Base-by-base conservation (phyloP, 1,140 invertebrate species). In the Meloidogyne floridensis region DNA sequence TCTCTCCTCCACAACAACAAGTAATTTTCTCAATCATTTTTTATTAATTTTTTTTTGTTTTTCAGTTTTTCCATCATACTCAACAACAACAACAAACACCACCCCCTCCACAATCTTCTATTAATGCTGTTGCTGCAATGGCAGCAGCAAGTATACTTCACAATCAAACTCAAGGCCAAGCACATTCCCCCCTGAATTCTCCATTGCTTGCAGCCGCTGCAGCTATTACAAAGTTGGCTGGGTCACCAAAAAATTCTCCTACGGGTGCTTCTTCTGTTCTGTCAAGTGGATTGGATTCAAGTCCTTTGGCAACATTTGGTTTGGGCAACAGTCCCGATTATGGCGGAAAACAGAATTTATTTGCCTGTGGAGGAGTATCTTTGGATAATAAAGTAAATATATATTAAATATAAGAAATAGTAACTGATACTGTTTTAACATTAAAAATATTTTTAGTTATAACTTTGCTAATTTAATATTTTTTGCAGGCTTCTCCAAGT, bases 191-290 rank as follows among this genome's bases (percentile, higher is more conserved):
- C 15, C 7, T 74, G 5, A 32, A 32, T 32, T 32, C 32, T 32
- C 32, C 32, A 3, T 42, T 18, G 43, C 53, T n/a, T 74, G 72
- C 72, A 18, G 43, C 53, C 5, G 53, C 72, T 47, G 72, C 72
- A 0, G 72, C 72, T n/a, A 18, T 54, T 15, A 54, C 72, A 15
- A 74, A 74, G 8, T 18, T 74, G 8, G 72, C 53, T 4, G 72
- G 43, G 8, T 74, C 72, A n/a, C 72, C 72, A 18, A 74, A 74
- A 51, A 47, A 74, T 47, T 74, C 72, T 4, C 72, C 72, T 47
- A 32, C 72, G n/a, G 72, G 53, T n/a, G 72, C 43, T 54, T 4
- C 43, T n/a, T 65, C 59, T 65, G 59, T 65, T 65, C n/a, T 65
- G n/a, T 65, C 59, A 65, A 65, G n/a, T 65, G 59, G 59, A 65